Conservation (phyloP, 2,888 invertebrate genomes). For the Abscondita cerata region DNA sequence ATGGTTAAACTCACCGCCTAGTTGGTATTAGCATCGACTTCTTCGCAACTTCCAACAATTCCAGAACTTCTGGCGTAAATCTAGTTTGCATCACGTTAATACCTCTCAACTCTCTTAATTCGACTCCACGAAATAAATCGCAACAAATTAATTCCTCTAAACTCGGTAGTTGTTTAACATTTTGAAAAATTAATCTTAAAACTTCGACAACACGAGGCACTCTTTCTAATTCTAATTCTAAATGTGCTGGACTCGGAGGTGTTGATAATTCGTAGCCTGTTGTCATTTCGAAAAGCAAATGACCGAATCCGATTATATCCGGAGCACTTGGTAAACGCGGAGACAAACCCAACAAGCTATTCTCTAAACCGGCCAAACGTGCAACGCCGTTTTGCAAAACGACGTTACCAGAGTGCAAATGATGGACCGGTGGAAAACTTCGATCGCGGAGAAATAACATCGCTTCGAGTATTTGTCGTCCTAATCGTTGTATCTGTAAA, state of each 20-base stretch:
- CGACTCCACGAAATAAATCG: conserved; percentile 87
- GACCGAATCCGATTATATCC: conserved; percentile 78
- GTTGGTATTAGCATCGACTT: conserved; percentile 49
- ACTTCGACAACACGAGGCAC: conserved; percentile 70
- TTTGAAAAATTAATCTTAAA: conserved; percentile 56
- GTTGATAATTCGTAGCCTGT: conserved; percentile 82
- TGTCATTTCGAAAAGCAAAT: conserved; percentile 91
- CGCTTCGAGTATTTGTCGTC: conserved; percentile 87
- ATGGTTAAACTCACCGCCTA: conserved; percentile 53
- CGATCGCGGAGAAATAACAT: conserved; percentile 84
- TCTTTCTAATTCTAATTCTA: conserved; percentile 71
- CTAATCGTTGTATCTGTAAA: conserved; percentile 85
- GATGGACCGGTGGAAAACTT: conserved; percentile 85
- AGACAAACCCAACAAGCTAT: conserved; percentile 78
- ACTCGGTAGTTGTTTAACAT: conserved; percentile 73
- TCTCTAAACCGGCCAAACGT: conserved; percentile 86
- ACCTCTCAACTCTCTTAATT: conserved; percentile 86
- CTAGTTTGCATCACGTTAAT: conserved; percentile 70
- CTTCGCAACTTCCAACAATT: conserved; percentile 51
- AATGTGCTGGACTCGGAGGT: conserved; percentile 76
- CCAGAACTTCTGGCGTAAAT: conserved; percentile 50
- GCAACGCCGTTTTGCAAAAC: conserved; percentile 93
- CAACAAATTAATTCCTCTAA: conserved; percentile 82
- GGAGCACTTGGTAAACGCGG: conserved; percentile 65
- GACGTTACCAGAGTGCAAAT: conserved; percentile 90